Conservation (phyloP, 2,113 vertebrate species). For the Aleadryas rufinucha region DNA sequence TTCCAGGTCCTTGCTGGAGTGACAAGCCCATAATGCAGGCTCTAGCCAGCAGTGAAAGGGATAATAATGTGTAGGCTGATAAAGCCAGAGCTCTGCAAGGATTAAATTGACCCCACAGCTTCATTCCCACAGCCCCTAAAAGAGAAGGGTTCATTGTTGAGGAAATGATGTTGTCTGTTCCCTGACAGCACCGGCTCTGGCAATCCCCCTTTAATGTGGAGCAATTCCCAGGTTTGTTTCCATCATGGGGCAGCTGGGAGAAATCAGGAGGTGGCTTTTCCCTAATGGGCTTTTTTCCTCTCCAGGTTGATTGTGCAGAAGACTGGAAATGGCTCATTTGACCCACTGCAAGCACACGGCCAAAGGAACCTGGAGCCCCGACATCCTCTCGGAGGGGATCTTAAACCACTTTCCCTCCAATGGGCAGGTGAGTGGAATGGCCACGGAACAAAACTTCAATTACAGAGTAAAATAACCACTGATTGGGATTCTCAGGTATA, state of each 20-base stretch:
- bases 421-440: neutral
- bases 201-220: neutral
- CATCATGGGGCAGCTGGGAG: neutral
- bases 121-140: neutral
- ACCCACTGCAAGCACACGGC: accelerated
- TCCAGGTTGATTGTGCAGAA: neutral
- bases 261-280: neutral
- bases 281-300: neutral
- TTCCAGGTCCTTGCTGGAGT: neutral
- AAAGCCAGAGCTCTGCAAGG: neutral
- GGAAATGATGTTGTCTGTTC: neutral
- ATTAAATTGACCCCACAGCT: neutral
- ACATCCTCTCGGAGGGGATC: neutral
- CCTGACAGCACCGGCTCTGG: neutral
- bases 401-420: neutral
- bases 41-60: neutral
- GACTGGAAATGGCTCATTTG: neutral
- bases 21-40: neutral
- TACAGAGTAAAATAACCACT: neutral
- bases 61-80: neutral
- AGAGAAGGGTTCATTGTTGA: neutral
- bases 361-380: neutral
- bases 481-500: neutral
- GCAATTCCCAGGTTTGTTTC: neutral
- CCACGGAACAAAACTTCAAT: neutral